These are phyloP conservation scores for Caenorhabditis sp. DNA, from an alignment of 2,888 invertebrate genomes.

Conservation along the genomic window DNA sequence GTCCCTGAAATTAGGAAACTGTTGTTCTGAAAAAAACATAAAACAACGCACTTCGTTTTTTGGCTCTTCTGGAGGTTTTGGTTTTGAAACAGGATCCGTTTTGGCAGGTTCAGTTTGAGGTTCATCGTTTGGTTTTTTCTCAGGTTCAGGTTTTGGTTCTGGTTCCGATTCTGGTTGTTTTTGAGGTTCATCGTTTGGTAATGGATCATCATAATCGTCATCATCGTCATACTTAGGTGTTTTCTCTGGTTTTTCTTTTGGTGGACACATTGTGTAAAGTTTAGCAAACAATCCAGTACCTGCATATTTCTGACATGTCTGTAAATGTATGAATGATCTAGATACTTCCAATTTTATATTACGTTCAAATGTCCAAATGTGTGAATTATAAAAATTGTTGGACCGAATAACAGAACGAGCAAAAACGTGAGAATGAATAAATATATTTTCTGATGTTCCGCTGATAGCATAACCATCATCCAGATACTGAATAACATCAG, in stretches of 20 bases:
- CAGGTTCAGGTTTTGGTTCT: background rate
- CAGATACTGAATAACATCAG: conserved; percentile 40
- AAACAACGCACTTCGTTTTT: background rate
- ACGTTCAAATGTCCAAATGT: conserved; percentile 54
- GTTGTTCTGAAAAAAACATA: background rate
- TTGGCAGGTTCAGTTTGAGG: no score
- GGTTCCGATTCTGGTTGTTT: background rate
- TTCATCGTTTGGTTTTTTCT: background rate
- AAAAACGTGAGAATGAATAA: conserved; percentile 31
- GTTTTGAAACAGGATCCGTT: background rate
- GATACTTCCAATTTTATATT: background rate
- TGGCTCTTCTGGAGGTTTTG: background rate
- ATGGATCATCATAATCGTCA: conserved; percentile 1
- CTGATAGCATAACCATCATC: conserved; percentile 42
- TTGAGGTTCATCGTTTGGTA: background rate
- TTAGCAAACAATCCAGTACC: conserved; percentile 33
- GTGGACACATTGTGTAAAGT: conserved; percentile 49
- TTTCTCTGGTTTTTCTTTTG: conserved; percentile 19
- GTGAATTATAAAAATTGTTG: conserved; percentile 47
- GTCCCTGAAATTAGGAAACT: conserved; percentile 14
- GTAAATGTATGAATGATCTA: background rate
- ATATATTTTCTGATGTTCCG: conserved; percentile 46
- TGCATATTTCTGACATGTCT: conserved; percentile 51
- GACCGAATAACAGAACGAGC: conserved; percentile 45
- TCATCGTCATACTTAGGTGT: conserved; percentile 21